Evolutionary conservation across 2,888 invertebrate genomes (phyloP).

Genomic region (Drosophila lacicola): DNA sequence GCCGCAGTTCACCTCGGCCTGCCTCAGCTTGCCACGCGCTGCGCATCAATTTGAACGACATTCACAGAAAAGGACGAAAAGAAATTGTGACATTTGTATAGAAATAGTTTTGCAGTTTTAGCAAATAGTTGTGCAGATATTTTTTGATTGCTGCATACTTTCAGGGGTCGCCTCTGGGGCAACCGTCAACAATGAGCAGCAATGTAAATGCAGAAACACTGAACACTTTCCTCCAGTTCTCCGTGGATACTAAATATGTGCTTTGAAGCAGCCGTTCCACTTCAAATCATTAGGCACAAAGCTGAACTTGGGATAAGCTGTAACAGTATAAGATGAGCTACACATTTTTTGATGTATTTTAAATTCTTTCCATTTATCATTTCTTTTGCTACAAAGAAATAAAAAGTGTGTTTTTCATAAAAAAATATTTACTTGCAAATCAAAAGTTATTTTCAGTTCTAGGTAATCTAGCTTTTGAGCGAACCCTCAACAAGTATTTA

Average conservation of each 20-base stretch:
- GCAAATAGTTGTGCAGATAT: slow-evolving; percentile 76
- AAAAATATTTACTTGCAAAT: too few relatives aligned
- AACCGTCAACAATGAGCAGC: slow-evolving; percentile 32
- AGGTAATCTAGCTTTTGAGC: neutral
- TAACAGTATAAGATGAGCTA: neutral
- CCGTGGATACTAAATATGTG: slow-evolving; percentile 8
- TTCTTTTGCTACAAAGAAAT: too few relatives aligned
- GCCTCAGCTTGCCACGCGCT: slow-evolving; percentile 44
- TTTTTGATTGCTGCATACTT: slow-evolving; percentile 77
- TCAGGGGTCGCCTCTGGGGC: slow-evolving; percentile 36
- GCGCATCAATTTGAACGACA: slow-evolving; percentile 79
- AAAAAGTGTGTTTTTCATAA: too few relatives aligned
- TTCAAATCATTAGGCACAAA: neutral
- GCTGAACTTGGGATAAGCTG: neutral
- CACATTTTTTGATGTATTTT: too few relatives aligned
- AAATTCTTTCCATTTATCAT: too few relatives aligned
- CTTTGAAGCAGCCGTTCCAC: slow-evolving; percentile 6
- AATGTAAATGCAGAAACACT: slow-evolving; percentile 18
- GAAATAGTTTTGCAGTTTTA: slow-evolving; percentile 73
- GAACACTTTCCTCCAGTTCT: slow-evolving; percentile 16
- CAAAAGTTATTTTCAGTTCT: too few relatives aligned
- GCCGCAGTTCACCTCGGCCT: neutral
- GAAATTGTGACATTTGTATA: slow-evolving; percentile 77
- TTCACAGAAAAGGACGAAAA: slow-evolving; percentile 64
- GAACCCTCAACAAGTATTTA: too few relatives aligned